phyloP scores from a whole-genome alignment of 2,113 vertebrate genomes.

The Acanthisitta chloris region DNA sequence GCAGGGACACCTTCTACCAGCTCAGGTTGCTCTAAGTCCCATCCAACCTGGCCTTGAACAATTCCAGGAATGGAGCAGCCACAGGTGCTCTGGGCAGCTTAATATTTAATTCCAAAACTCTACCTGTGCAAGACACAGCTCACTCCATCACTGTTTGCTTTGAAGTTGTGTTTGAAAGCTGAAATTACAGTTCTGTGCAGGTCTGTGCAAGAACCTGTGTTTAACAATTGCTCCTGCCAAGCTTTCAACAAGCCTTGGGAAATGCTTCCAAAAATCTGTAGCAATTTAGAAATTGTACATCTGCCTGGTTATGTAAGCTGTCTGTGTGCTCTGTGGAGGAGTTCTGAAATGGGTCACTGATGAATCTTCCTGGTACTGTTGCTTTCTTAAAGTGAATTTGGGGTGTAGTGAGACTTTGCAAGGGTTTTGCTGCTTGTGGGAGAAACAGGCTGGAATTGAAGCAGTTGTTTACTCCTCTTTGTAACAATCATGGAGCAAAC shows the following conservation, averaged over 20 bases:
- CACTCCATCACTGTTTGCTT: background rate
- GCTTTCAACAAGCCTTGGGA: background rate
- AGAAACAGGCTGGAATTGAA: background rate
- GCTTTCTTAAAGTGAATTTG: background rate
- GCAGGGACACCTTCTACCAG: background rate
- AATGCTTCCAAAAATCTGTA: conserved; percentile 4
- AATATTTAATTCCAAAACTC: background rate
- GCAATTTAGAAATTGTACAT: background rate
- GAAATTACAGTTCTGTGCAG: background rate
- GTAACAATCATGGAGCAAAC: rapidly evolving
- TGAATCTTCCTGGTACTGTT: background rate
- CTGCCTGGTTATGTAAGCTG: conserved; percentile 6
- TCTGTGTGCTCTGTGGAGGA: background rate
- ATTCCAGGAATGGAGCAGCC: background rate
- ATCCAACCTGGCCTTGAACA: background rate
- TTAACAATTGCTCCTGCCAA: conserved; percentile 22
- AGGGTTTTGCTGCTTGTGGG: background rate
- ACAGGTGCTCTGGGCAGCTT: background rate
- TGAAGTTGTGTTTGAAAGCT: conserved; percentile 44
- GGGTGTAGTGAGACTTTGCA: background rate
- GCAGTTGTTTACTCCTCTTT: background rate
- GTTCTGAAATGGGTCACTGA: background rate
- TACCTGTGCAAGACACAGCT: background rate
- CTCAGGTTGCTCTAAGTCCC: background rate
- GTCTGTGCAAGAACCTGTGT: background rate